Evolutionary conservation across 2,797 vertebrate genomes (phyloP), one percentile per base, ranked within the genome.

Genomic region (Centroberyx gerrardi): DNA sequence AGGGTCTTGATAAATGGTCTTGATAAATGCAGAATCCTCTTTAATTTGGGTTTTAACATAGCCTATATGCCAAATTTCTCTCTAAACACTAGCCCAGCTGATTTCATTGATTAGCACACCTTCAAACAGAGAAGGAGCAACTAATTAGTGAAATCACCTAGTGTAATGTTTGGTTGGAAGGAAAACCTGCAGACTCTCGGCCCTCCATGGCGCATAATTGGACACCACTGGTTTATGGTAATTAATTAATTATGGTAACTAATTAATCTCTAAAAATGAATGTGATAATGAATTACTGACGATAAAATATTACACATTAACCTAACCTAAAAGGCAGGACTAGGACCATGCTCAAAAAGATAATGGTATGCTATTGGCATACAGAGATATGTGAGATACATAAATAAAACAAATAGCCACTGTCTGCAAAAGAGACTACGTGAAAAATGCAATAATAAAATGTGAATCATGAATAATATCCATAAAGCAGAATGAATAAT

Each of bases 391-490:
- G 10, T 33, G 33, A 33, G 38, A 78, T 42, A 68, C 73, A 60
- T 18, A 4, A 33, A 61, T 14, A 1, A 27, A 40, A 59, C 79
- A 76, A 80, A 74, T 36, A 51, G 12, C 8, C 36, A 8, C 22
- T 31, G 65, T 56, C 69, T 79, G 79, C 59, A 64, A 75, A 84
- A 72, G 3, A 60, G 67, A 59, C 29, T 17, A 5, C 61, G 62
- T 60, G 17, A 74, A 72, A 78, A 71, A 84, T 61, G 68, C 46
- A 78, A 49, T 53, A 74, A 81, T 76, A 56, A 72, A 66, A 56
- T 66, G 28, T 28, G 40, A 69, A 68, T 78, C 62, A 52, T 69
- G 76, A 77, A 74, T 68, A 76, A 71, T 70, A 74, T 71, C 64
- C 68, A 72, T 33, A 48, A 72, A 63, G 60, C 60, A 44, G 8